These are phyloP conservation scores for Lacanobia wlatinum DNA, from an alignment of 2,888 invertebrate species.

Conservation along the genomic window DNA sequence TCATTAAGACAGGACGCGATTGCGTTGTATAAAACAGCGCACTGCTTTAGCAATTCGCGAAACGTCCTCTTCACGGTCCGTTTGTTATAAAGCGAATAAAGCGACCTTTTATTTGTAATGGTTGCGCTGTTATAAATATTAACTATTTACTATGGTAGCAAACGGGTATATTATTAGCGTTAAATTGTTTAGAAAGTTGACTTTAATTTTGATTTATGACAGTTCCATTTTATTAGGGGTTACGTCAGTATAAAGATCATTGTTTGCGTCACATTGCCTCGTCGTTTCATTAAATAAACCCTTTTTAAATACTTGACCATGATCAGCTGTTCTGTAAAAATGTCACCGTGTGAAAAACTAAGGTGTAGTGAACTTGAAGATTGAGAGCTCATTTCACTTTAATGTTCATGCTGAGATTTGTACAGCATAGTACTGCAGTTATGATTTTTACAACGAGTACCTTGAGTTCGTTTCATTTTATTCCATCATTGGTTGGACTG, in stretches of 20 bases:
- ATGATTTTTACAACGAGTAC: not conserved
- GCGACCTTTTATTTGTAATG: constrained; percentile 59
- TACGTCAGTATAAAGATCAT: constrained; percentile 16
- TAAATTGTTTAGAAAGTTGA: constrained; percentile 56
- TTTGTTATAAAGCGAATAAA: constrained; percentile 49
- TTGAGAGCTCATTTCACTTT: not conserved
- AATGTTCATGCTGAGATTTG: not conserved
- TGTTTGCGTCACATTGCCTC: constrained; percentile 14
- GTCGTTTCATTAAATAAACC: constrained; percentile 5
- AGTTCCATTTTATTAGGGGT: constrained; percentile 1
- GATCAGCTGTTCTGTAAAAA: not conserved
- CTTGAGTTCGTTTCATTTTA: not conserved
- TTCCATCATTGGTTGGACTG: not conserved
- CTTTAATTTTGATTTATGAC: constrained; percentile 28
- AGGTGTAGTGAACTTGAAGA: no score
- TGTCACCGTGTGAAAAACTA: no score
- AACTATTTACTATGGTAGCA: constrained; percentile 46
- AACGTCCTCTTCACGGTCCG: constrained; percentile 64
- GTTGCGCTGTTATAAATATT: constrained; percentile 53
- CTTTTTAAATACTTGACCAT: not conserved
- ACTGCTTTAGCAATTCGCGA: constrained; percentile 57
- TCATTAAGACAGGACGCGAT: constrained; percentile 59
- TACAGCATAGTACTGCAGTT: not conserved
- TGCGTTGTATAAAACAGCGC: constrained; percentile 53
- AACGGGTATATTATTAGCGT: constrained; percentile 49